Conservation (phyloP, 2,797 vertebrate genomes). For the Poeciliopsis presidionis region DNA sequence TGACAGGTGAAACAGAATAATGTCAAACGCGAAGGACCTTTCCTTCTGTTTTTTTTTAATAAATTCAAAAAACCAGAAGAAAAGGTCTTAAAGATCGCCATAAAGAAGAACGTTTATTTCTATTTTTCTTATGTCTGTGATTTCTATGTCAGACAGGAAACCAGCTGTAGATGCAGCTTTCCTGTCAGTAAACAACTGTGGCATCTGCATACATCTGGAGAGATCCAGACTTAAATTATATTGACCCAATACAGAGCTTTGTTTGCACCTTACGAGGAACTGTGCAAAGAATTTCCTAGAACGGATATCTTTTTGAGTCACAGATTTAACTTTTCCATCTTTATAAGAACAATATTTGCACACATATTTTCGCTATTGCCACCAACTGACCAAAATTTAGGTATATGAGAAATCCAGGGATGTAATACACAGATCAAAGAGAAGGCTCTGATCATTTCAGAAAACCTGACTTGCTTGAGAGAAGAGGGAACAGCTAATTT, state of each 20-base stretch:
- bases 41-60: too few species aligned
- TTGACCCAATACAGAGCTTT: background rate
- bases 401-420: background rate
- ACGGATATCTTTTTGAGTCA: background rate
- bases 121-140: too few species aligned
- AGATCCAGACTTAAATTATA: background rate
- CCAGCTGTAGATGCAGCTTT: background rate
- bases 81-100: too few species aligned
- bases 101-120: too few species aligned
- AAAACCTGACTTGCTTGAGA: background rate
- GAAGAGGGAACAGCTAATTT: background rate
- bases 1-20: background rate
- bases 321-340: background rate
- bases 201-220: background rate
- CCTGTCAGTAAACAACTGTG: background rate
- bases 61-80: too few species aligned
- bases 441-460: background rate
- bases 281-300: background rate
- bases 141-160: too few species aligned
- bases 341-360: background rate
- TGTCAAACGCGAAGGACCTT: background rate
- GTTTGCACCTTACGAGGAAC: background rate
- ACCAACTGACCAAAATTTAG: background rate
- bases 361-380: background rate
- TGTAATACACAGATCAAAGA: background rate